These are phyloP conservation scores for Murina feae DNA, from an alignment of 2,113 vertebrate species.

Conservation along the genomic window DNA sequence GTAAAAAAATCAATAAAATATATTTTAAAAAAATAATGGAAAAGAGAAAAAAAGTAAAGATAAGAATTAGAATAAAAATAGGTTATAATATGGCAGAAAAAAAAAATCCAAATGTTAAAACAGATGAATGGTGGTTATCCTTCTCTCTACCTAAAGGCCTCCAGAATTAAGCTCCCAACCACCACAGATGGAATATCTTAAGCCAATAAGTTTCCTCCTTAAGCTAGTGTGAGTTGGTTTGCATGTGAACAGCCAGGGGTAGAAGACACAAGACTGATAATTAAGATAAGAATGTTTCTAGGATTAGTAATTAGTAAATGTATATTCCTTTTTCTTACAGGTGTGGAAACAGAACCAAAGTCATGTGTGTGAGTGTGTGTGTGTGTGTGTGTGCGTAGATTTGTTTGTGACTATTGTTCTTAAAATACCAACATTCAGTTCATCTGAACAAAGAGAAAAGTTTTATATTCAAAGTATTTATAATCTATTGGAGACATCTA, in stretches of 20 bases:
- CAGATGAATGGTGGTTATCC: not conserved
- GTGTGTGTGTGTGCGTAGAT: not conserved
- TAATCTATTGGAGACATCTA: not conserved
- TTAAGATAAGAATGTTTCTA: not conserved
- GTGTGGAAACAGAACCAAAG: not conserved
- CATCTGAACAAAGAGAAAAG: not conserved
- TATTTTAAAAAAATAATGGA: not conserved
- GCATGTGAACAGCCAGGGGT: not conserved
- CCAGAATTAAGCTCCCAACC: not conserved
- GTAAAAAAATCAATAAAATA: too few relatives aligned
- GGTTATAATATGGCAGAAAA: not conserved
- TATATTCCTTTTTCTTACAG: not conserved
- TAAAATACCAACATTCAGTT: not conserved
- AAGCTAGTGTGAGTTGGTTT: not conserved
- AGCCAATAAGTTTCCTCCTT: not conserved
- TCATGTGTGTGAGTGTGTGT: not conserved
- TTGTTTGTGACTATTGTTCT: not conserved
- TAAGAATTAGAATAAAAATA: not conserved
- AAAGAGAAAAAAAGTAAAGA: not conserved
- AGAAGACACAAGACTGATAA: not conserved
- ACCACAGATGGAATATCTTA: not conserved
- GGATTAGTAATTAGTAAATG: not conserved
- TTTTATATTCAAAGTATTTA: not conserved
- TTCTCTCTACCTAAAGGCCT: not conserved
- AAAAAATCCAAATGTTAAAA: not conserved